Percentiles rank a stretch among this genome's conserved stretches.
These are phyloP conservation scores for Tanytarsus gracilentus DNA, from an alignment of 2,888 invertebrate species.

Conservation along the genomic window DNA sequence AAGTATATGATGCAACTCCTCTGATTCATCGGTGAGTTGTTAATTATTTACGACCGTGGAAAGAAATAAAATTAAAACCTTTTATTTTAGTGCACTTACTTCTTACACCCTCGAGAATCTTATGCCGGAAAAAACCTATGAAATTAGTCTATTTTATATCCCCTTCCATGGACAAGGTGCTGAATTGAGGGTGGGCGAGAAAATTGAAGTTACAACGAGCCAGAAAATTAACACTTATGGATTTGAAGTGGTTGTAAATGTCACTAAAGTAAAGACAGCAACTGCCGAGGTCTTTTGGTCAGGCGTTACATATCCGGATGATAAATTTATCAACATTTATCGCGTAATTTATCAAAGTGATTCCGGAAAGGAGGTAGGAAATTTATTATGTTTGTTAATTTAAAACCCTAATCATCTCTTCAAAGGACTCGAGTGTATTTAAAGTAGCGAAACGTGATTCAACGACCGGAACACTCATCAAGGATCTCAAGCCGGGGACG, in stretches of 20 bases:
- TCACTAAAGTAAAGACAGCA: slow-evolving; percentile 63
- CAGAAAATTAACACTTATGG: slow-evolving; percentile 67
- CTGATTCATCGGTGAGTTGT: slow-evolving; percentile 55
- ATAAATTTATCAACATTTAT: slow-evolving; percentile 83
- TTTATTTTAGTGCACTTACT: slow-evolving; percentile 53
- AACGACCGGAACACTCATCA: slow-evolving; percentile 55
- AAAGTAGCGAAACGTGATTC: slow-evolving; percentile 67
- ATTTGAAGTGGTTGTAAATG: slow-evolving; percentile 69
- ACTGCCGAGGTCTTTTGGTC: slow-evolving; percentile 72
- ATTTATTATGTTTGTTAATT: too few species aligned
- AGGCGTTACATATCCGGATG: slow-evolving; percentile 80
- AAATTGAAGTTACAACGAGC: slow-evolving; percentile 61
- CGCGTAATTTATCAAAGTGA: slow-evolving; percentile 74
- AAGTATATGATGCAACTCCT: slow-evolving; percentile 76
- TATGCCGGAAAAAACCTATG: slow-evolving; percentile 68
- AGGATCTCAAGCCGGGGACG: slow-evolving; percentile 65
- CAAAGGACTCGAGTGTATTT: slow-evolving; percentile 60
- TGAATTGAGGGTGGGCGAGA: slow-evolving; percentile 63
- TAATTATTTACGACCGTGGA: not conserved
- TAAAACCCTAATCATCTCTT: too few species aligned
- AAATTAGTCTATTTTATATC: slow-evolving; percentile 72
- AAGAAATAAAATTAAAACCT: not conserved
- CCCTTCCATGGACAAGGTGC: slow-evolving; percentile 72
- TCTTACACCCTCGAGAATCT: slow-evolving; percentile 68
- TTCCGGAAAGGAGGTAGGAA: slow-evolving; percentile 62